Percentiles rank a stretch among this genome's conserved stretches.
These are phyloP conservation scores for Porites divaricata DNA, from an alignment of 92 coral and sea anemone species.

Conservation along the genomic window DNA sequence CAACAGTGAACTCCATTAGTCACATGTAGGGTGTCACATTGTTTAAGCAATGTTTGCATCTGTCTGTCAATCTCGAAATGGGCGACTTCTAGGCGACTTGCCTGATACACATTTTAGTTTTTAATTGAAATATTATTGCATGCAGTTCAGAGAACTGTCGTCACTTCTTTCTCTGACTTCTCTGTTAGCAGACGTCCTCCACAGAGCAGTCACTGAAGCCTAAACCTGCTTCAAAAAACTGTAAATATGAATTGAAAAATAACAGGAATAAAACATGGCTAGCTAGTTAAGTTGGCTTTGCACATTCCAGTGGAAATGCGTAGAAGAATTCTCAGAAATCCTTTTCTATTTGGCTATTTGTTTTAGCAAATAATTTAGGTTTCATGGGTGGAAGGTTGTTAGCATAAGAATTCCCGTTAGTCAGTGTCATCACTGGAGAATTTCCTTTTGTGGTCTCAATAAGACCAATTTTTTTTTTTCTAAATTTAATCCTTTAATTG, in stretches of 20 bases:
- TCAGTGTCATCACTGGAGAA: background rate
- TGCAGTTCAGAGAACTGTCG: constrained; percentile 68
- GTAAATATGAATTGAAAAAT: too few relatives aligned
- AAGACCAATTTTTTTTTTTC: constrained; percentile 12
- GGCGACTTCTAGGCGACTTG: constrained; percentile 54
- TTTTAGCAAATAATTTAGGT: background rate
- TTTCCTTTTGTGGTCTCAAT: constrained; percentile 6
- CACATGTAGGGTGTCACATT: constrained; percentile 23
- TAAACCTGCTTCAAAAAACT: too few relatives aligned
- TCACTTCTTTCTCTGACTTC: constrained; percentile 33
- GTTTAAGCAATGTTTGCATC: constrained; percentile 20
- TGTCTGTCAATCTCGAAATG: constrained; percentile 15
- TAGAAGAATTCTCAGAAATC: constrained; percentile 1
- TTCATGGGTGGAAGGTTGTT: constrained; percentile 39
- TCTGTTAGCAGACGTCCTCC: too few relatives aligned
- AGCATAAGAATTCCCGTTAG: constrained; percentile 1
- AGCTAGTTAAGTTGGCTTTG: background rate
- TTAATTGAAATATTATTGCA: constrained; percentile 57
- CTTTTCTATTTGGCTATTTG: background rate
- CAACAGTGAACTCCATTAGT: constrained; percentile 8
- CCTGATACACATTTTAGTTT: constrained; percentile 37
- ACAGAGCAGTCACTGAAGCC: too few relatives aligned
- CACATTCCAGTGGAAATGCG: background rate
- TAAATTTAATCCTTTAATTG: constrained; percentile 27
- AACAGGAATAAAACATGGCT: background rate